These are phyloP conservation scores for Geophilus truncorum DNA, from an alignment of 2,888 invertebrate genomes.

Conservation along the genomic window DNA sequence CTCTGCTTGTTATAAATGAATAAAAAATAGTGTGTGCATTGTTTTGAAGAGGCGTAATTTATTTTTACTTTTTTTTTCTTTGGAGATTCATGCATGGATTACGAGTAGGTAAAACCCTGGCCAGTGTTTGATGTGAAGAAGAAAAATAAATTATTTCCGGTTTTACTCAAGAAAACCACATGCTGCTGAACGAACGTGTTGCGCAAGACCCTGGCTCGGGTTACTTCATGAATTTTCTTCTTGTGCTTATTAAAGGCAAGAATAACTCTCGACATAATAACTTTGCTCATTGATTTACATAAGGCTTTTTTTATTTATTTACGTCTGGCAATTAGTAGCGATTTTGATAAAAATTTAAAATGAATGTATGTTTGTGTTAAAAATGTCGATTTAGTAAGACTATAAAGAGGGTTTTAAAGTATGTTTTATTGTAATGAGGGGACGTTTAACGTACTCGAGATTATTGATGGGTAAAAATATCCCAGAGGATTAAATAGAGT, in stretches of 20 bases:
- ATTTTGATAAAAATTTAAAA: background rate
- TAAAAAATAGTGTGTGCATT: background rate
- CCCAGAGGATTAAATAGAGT: conserved; percentile 12
- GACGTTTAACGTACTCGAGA: background rate
- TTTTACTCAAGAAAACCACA: conserved; percentile 21
- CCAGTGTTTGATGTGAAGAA: conserved; percentile 19
- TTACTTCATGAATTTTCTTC: conserved; percentile 21
- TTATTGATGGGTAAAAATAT: conserved; percentile 21
- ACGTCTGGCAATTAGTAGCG: background rate
- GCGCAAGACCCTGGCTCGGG: background rate
- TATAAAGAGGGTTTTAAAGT: background rate
- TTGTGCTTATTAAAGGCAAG: background rate
- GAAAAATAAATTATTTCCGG: conserved; percentile 27
- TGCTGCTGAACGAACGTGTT: conserved; percentile 18
- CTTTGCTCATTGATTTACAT: background rate
- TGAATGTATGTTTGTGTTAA: too few relatives aligned
- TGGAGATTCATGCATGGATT: conserved; percentile 1
- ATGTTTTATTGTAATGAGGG: background rate
- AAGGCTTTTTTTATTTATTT: background rate
- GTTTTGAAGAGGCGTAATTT: conserved; percentile 3
- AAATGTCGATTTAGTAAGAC: too few relatives aligned
- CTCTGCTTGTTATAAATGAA: background rate
- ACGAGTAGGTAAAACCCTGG: background rate
- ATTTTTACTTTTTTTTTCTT: background rate
- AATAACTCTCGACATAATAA: background rate